Conservation (phyloP, 2,888 invertebrate species). For the Stenichneumon culpator region DNA sequence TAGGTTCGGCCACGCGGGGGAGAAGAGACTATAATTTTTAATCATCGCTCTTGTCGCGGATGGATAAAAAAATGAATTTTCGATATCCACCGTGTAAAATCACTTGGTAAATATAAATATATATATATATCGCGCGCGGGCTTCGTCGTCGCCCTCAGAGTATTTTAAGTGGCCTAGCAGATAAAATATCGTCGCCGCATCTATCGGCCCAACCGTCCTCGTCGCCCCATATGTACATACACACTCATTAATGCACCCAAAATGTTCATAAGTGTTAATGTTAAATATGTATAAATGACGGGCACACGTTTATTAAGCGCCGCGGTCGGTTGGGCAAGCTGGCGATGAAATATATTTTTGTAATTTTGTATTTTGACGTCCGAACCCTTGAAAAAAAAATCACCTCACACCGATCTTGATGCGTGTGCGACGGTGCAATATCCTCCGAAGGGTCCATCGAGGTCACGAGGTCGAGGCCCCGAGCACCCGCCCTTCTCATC, state of each 20-base stretch:
- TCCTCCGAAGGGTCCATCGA: constrained; percentile 48
- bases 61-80: background rate
- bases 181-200: constrained; percentile 72
- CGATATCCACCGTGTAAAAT: background rate
- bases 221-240: constrained; percentile 78
- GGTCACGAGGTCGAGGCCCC: constrained; percentile 42
- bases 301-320: constrained; percentile 67
- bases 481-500: constrained; percentile 1
- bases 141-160: constrained; percentile 65
- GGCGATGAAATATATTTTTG: constrained; percentile 80
- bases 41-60: constrained; percentile 7
- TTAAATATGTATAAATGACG: constrained; percentile 75
- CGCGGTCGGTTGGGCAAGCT: constrained; percentile 73
- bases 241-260: constrained; percentile 71
- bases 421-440: constrained; percentile 11
- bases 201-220: constrained; percentile 71
- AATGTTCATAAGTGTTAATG: constrained; percentile 68
- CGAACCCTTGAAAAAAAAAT: constrained; percentile 53
- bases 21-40: background rate
- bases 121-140: constrained; percentile 2
- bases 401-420: constrained; percentile 14
- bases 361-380: constrained; percentile 81
- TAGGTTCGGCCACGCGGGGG: background rate
- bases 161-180: constrained; percentile 80
- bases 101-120: constrained; percentile 25